Evolutionary conservation across 2,113 vertebrate genomes (phyloP), one percentile per base, ranked within the genome.

Genomic region (Turdus rufiventris): DNA sequence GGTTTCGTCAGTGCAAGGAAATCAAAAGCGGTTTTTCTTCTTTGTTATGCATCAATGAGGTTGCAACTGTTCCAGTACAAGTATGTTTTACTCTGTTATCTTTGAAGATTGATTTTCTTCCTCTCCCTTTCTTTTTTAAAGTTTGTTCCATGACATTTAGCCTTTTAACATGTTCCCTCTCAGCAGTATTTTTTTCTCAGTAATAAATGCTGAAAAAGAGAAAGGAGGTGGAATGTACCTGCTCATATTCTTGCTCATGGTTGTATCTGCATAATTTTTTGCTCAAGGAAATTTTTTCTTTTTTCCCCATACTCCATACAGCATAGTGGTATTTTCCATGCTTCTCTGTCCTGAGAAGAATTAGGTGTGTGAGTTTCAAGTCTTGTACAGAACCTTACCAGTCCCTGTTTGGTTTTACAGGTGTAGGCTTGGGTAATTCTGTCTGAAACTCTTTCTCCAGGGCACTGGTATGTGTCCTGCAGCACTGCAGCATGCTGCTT

Each of bases 81-180:
- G 28, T 40, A 68, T 89, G 85, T 88, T 96, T 92, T 91, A 91
- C 68, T 91, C 86, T 93, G 77, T 96, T 96, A 95, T 95, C 91
- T 96, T 83, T 89, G 50, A 45, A 91, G 48, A 85, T 5, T 89
- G 38, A 68, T 45, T 85, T 68, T 89, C 28, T 93, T 48, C 40
- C 40, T 90, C 34, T 79, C 20, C 9, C 54, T 74, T 74, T 80
- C 20, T 80, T 31, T 58, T 78, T 78, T 68, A 13, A 7, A 7
- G 21, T 70, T 38, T 91, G 26, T 85, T 95, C 89, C 71, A 26
- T 93, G 88, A 88, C 71, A 82, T 89, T 94, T 28, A 40, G 13
- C 10, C 21, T 85, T 93, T 74, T 84, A 14, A 61, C 17, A 42
- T 84, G 36, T 91, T 92, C 61, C 43, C 17, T 43, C 78, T 89